These are phyloP conservation scores for Brachynemurus nebulosus DNA, from an alignment of 2,888 invertebrate genomes.

Conservation along the genomic window DNA sequence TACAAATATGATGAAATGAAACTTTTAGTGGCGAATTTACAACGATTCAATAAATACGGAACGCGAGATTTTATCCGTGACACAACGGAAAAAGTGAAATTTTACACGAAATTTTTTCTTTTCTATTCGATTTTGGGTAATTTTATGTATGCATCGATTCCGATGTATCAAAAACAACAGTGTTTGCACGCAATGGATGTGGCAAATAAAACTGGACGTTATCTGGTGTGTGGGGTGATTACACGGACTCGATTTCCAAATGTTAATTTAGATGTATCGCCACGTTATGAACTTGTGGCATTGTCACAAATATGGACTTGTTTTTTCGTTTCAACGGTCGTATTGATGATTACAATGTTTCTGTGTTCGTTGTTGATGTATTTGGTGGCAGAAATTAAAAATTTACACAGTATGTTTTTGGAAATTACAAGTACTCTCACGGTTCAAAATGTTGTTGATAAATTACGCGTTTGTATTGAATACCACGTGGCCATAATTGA, in stretches of 20 bases:
- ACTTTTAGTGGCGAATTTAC: background rate
- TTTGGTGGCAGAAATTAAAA: background rate
- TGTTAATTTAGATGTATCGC: conserved; percentile 1
- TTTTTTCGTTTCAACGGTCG: background rate
- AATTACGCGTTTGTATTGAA: background rate
- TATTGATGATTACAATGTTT: background rate
- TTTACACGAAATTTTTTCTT: background rate
- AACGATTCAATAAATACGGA: background rate
- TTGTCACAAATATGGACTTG: background rate
- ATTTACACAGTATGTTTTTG: background rate
- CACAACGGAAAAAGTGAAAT: background rate
- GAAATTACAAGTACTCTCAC: too few relatives aligned
- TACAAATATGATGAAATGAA: background rate
- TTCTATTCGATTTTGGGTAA: background rate
- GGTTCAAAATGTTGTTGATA: too few relatives aligned
- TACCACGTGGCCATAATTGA: background rate
- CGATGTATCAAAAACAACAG: background rate
- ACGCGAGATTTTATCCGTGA: background rate
- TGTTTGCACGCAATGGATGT: background rate
- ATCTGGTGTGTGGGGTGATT: background rate
- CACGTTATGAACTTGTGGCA: background rate
- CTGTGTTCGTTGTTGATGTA: conserved; percentile 3
- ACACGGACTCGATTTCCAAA: background rate
- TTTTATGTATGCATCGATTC: background rate
- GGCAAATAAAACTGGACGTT: background rate